Percentiles rank a stretch among this genome's conserved stretches.
Evolutionary conservation across 1,140 invertebrate genomes (phyloP).

Genomic region (Babylonia areolata): DNA sequence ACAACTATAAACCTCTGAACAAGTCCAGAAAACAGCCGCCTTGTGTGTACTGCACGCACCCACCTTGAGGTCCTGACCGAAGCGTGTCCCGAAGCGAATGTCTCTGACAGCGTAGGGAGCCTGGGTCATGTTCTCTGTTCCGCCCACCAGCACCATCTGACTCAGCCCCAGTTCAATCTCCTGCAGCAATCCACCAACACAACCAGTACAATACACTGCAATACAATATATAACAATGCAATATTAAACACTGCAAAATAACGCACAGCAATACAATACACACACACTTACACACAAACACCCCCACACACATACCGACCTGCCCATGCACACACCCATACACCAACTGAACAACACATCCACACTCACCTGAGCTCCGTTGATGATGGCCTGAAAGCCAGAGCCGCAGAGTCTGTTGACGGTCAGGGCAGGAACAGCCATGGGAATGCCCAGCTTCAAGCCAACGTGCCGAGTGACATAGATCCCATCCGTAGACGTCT

Average conservation of each 20-base stretch:
- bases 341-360: too few species aligned
- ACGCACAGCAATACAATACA: too few species aligned
- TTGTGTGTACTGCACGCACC: background rate
- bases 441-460: slow-evolving; percentile 89
- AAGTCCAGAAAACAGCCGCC: too few species aligned
- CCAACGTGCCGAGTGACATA: slow-evolving; percentile 92
- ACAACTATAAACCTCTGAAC: too few species aligned
- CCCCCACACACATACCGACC: too few species aligned
- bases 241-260: too few species aligned
- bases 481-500: slow-evolving; percentile 90
- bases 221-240: too few species aligned
- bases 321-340: too few species aligned
- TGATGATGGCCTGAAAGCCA: slow-evolving; percentile 95
- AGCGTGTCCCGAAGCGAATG: slow-evolving; percentile 91
- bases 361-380: slow-evolving; percentile 87
- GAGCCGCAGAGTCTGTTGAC: slow-evolving; percentile 93
- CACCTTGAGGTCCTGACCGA: slow-evolving; percentile 85
- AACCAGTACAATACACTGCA: background rate
- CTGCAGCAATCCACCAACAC: slow-evolving; percentile 75
- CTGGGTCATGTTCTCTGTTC: slow-evolving; percentile 94
- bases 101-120: slow-evolving; percentile 92
- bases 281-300: too few species aligned
- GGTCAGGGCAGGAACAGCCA: slow-evolving; percentile 86
- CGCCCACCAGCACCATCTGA: slow-evolving; percentile 92
- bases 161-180: slow-evolving; percentile 92